Percentiles rank a stretch among this genome's conserved stretches.
These are phyloP conservation scores for Scaptomyza flava DNA, from an alignment of 2,888 invertebrate genomes.

Conservation along the genomic window DNA sequence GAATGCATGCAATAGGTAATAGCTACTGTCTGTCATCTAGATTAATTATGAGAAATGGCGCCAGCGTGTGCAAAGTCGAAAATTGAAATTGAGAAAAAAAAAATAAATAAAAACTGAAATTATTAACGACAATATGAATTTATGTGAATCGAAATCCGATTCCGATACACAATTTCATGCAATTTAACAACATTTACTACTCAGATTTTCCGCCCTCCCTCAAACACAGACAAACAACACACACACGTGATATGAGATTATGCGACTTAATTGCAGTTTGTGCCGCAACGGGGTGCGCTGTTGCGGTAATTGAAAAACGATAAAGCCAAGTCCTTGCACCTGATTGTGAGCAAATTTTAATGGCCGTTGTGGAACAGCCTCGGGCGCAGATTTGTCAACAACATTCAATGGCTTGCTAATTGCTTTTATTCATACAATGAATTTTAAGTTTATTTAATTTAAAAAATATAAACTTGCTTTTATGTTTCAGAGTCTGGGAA, in stretches of 20 bases:
- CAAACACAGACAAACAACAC: background rate
- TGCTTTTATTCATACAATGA: background rate
- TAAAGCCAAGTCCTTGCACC: slow-evolving; percentile 47
- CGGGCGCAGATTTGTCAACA: slow-evolving; percentile 18
- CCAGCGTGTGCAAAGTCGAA: slow-evolving; percentile 51
- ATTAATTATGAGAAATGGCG: slow-evolving; percentile 72
- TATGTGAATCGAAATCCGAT: background rate
- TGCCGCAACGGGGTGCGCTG: background rate
- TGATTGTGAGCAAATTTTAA: slow-evolving; percentile 36
- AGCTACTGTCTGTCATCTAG: slow-evolving; percentile 46
- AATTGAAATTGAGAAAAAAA: slow-evolving; percentile 54
- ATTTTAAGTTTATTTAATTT: background rate
- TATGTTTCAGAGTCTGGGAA: background rate
- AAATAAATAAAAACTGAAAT: slow-evolving; percentile 17
- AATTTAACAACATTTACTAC: slow-evolving; percentile 53
- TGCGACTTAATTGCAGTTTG: slow-evolving; percentile 61
- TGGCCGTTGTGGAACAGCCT: slow-evolving; percentile 9
- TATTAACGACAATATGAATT: slow-evolving; percentile 64
- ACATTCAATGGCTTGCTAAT: slow-evolving; percentile 5
- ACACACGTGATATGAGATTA: slow-evolving; percentile 49
- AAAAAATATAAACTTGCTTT: background rate
- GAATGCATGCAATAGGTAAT: slow-evolving; percentile 25
- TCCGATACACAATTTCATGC: slow-evolving; percentile 6
- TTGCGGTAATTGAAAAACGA: slow-evolving; percentile 70
- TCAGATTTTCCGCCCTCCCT: slow-evolving; percentile 30